Conservation (phyloP, 1,140 invertebrate genomes). For the Hycleus cichorii region DNA sequence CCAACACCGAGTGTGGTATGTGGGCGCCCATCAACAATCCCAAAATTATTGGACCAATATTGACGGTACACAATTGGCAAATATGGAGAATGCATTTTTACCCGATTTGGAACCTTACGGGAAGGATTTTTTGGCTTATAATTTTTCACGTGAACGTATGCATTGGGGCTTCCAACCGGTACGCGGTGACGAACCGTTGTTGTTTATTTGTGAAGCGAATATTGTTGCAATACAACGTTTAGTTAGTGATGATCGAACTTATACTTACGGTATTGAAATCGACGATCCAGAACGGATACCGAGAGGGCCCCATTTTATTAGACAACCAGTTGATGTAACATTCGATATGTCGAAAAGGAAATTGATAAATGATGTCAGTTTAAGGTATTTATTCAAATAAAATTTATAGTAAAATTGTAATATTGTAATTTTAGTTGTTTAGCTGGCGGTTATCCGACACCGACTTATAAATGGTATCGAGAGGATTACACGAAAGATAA, state of each 20-base stretch:
- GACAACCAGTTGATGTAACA: slow-evolving; percentile 72
- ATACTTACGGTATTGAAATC: slow-evolving; percentile 71
- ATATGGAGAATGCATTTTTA: slow-evolving; percentile 78
- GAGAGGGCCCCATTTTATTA: slow-evolving; percentile 79
- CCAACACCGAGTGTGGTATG: slow-evolving; percentile 80
- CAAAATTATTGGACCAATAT: slow-evolving; percentile 78
- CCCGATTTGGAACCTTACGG: slow-evolving; percentile 42
- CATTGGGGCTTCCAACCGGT: slow-evolving; percentile 80
- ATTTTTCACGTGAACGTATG: slow-evolving; percentile 61
- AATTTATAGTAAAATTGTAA: too few species aligned
- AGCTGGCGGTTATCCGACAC: slow-evolving; percentile 82
- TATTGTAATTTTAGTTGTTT: slow-evolving; percentile 52
- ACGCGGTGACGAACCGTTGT: slow-evolving; percentile 61
- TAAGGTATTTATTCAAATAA: slow-evolving; percentile 43
- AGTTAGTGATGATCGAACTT: slow-evolving; percentile 62
- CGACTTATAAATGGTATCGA: slow-evolving; percentile 86
- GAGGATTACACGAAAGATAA: slow-evolving; percentile 79
- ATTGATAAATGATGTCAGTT: slow-evolving; percentile 62
- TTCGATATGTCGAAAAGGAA: slow-evolving; percentile 72
- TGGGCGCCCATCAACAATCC: slow-evolving; percentile 63
- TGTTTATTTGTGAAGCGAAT: slow-evolving; percentile 86
- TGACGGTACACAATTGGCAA: slow-evolving; percentile 65
- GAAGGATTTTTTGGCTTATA: slow-evolving; percentile 56
- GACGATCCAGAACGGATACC: slow-evolving; percentile 73
- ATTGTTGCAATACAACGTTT: slow-evolving; percentile 58